These are phyloP conservation scores for Vannuccia rotundouncinata DNA, from an alignment of 2,888 invertebrate species.

Conservation along the genomic window DNA sequence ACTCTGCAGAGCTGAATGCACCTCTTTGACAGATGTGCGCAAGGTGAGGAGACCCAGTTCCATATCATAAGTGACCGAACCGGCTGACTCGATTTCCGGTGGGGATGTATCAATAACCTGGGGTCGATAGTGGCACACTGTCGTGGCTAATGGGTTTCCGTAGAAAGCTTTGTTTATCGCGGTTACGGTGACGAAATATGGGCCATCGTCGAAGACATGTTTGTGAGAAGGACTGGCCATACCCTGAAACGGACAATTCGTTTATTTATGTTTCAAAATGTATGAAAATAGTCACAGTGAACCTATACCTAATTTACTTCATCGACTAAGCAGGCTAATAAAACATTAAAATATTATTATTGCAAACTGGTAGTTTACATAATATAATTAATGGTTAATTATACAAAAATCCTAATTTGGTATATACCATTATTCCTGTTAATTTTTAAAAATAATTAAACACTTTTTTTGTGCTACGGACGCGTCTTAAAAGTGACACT, in stretches of 20 bases:
- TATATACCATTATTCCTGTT: too few species aligned
- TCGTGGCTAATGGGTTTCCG: neutral
- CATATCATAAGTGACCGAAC: neutral
- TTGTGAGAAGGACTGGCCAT: neutral
- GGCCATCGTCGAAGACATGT: neutral
- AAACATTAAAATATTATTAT: too few species aligned
- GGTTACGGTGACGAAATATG: neutral
- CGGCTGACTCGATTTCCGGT: neutral
- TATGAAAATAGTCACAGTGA: too few species aligned
- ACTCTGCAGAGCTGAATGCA: neutral
- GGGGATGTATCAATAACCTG: neutral
- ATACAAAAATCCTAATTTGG: too few species aligned
- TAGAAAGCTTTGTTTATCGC: neutral
- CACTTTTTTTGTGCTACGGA: too few species aligned
- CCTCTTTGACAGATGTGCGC: neutral
- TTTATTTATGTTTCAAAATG: too few species aligned
- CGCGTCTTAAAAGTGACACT: too few species aligned
- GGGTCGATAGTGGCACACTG: neutral
- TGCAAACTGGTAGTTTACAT: too few species aligned
- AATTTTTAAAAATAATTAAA: too few species aligned
- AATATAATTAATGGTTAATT: too few species aligned
- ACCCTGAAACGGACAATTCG: neutral
- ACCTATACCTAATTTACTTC: too few species aligned
- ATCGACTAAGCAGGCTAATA: too few species aligned
- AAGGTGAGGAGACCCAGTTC: neutral